These are phyloP conservation scores for Julus scandinavius DNA, from an alignment of 2,888 invertebrate genomes.

Conservation along the genomic window DNA sequence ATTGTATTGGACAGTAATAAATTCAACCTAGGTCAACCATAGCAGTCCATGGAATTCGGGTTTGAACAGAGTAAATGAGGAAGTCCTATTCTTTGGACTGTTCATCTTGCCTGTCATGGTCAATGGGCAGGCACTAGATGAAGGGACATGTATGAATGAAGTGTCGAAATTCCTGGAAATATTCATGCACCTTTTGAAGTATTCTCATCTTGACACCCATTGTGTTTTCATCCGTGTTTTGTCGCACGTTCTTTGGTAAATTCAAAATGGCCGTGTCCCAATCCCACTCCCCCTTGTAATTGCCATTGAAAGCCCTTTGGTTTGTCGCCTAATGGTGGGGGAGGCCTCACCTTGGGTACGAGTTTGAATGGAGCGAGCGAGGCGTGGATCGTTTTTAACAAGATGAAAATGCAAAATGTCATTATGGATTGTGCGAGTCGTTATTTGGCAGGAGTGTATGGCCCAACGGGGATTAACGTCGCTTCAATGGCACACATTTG, in stretches of 20 bases:
- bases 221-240: neutral
- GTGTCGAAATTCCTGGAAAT: too few species aligned
- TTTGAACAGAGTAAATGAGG: too few species aligned
- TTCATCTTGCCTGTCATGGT: too few species aligned
- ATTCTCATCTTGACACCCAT: neutral
- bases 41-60: too few species aligned
- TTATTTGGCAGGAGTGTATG: neutral
- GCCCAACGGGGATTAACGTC: neutral
- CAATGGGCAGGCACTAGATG: too few species aligned
- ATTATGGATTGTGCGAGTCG: neutral
- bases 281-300: neutral
- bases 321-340: neutral
- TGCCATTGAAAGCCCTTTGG: neutral
- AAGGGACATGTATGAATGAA: too few species aligned
- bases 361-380: neutral
- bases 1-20: too few species aligned
- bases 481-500: neutral
- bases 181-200: too few species aligned
- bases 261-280: neutral
- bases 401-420: slow-evolving; percentile 1
- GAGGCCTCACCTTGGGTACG: neutral
- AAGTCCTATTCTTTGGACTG: too few species aligned
- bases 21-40: too few species aligned
- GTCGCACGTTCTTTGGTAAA: neutral
- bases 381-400: slow-evolving; percentile 1